Base-by-base conservation (phyloP, 2,797 vertebrate species). In the Mus spretus region DNA sequence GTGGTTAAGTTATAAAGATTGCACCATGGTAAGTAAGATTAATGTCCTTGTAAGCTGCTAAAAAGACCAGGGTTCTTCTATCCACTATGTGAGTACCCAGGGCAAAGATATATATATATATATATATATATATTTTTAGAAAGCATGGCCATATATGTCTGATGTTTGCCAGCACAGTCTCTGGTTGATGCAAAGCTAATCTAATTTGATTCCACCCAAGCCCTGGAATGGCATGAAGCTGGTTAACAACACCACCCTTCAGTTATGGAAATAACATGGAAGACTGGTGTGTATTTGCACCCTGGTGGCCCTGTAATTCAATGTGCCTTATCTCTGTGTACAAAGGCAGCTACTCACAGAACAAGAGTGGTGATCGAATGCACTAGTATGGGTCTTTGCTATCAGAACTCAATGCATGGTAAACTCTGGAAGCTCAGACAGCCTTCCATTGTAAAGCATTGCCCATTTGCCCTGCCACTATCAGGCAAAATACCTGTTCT, bases 201-300 rank as follows among this genome's bases (percentile, higher is more conserved):
- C 10, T 75, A 89, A 91, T 89, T 81, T 90, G 90, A 72, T 87
- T 93, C 90, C 89, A 93, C 20, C 47, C 44, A 91, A 65, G 15
- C 59, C 59, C 44, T 53, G 34, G 37, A 84, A 94, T 19, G 67
- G 37, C 31, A 86, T 17, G 63, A 82, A 34, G 44, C 34, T 77
- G 78, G 67, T 91, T 15, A 95, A 65, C 37, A 91, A 74, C 37
- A 63, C 55, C 34, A 9, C 78, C 77, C 53, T 92, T 93, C 67
- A 91, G 81, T 92, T 75, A 95, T 57, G 85, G 91, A 92, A 97
- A 96, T 93, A 47, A 92, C 55, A 50, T 95, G 94, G 85, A 80
- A 81, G 57, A 67, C 50, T 59, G 57, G 55, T 50, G 67, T 80
- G 34, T 59, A 34, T 55, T 81, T 77, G 81, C 1, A 89, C 19